Evolutionary conservation across 1,140 invertebrate species (phyloP).

Genomic region (Cydia strobilella): DNA sequence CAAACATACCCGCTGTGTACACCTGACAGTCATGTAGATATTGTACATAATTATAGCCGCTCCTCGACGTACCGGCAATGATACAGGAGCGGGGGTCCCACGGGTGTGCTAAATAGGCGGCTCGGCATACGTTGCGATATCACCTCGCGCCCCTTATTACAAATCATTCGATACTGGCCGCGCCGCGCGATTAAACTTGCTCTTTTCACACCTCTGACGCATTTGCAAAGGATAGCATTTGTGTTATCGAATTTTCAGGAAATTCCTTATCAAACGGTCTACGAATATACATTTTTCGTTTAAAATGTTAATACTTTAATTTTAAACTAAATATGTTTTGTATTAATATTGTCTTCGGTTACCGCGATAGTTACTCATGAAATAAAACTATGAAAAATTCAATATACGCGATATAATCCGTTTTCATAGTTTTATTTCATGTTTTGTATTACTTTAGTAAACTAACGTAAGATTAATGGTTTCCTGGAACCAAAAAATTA

Average conservation of each 20-base stretch:
- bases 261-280: constrained; percentile 39
- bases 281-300: too few species aligned
- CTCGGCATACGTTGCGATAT: constrained; percentile 55
- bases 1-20: constrained; percentile 2
- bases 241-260: constrained; percentile 36
- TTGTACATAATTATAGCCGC: constrained; percentile 24
- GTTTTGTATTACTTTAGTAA: too few species aligned
- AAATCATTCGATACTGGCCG: constrained; percentile 29
- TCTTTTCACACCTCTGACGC: constrained; percentile 14
- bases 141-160: constrained; percentile 41
- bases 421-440: too few species aligned
- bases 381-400: too few species aligned
- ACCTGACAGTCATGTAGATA: constrained; percentile 12
- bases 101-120: constrained; percentile 60
- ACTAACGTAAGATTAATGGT: too few species aligned
- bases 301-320: too few species aligned
- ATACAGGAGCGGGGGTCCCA: constrained; percentile 49
- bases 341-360: too few species aligned
- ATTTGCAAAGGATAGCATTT: not conserved
- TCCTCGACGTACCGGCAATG: constrained; percentile 35
- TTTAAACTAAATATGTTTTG: too few species aligned
- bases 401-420: too few species aligned
- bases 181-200: constrained; percentile 11
- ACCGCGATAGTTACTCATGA: too few species aligned
- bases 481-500: too few species aligned